phyloP scores from a whole-genome alignment of 2,113 vertebrate species.

The Emydocephalus ijimae region DNA sequence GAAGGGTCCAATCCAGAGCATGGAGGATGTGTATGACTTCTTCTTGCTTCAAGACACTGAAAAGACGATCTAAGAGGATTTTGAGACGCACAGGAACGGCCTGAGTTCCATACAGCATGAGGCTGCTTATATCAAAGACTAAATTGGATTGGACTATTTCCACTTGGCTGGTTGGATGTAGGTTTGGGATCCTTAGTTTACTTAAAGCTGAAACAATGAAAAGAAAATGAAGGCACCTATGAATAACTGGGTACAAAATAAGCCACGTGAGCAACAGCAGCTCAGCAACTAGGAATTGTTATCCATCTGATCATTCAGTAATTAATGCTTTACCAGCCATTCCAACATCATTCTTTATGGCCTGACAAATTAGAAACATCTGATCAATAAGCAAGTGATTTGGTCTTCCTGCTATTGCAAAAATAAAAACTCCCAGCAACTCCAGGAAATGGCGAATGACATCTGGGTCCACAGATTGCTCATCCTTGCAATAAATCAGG shows the following conservation, averaged over 20 bases:
- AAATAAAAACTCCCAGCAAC: not conserved
- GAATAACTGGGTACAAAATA: not conserved
- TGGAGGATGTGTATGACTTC: constrained; percentile 95
- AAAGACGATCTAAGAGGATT: constrained; percentile 95
- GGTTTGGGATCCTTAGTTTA: constrained; percentile 88
- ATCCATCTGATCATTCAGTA: not conserved
- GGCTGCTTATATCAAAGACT: constrained; percentile 96
- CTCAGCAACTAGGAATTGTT: not conserved
- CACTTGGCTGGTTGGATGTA: constrained; percentile 91
- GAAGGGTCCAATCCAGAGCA: constrained; percentile 93
- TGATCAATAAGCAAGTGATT: not conserved
- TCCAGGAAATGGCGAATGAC: not conserved
- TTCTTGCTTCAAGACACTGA: constrained; percentile 94
- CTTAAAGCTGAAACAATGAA: constrained; percentile 82
- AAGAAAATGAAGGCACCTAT: not conserved
- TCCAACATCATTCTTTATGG: not conserved
- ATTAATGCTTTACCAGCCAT: not conserved
- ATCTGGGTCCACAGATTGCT: not conserved
- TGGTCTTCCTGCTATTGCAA: not conserved
- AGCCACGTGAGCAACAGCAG: not conserved
- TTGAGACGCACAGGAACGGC: constrained; percentile 94
- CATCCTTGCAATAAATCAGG: not conserved
- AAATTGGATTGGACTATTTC: constrained; percentile 97
- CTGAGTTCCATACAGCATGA: constrained; percentile 96
- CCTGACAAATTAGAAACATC: not conserved